phyloP scores from a whole-genome alignment of 37 sponge, comb jelly and placozoan species.

The Oscarella lobularis region DNA sequence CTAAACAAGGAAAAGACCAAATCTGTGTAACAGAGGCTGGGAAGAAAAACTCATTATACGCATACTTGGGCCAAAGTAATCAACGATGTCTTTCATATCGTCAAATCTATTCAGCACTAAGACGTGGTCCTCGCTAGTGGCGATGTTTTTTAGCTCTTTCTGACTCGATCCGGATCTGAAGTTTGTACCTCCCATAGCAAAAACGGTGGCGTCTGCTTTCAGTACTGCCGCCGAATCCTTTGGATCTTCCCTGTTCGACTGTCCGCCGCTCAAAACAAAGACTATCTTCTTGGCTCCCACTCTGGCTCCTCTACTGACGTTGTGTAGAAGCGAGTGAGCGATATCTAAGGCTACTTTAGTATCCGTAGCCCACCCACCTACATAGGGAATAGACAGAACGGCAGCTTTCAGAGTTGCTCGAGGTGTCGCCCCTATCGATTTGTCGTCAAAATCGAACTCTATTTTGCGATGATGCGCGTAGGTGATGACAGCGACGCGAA shows the following conservation, averaged over 20 bases:
- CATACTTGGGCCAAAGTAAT: background rate
- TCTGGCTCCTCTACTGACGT: background rate
- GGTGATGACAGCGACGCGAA: background rate
- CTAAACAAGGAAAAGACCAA: background rate
- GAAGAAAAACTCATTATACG: too few species aligned
- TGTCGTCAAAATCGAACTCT: slow-evolving; percentile 7
- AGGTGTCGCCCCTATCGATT: background rate
- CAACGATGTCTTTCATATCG: background rate
- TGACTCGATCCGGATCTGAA: background rate
- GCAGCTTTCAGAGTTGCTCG: background rate
- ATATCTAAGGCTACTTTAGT: background rate
- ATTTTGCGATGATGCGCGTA: background rate
- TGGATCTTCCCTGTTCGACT: background rate
- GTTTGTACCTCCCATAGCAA: background rate
- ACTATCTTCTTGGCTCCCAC: background rate
- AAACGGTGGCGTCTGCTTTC: background rate
- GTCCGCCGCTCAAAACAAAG: slow-evolving; percentile 2
- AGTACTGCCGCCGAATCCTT: background rate
- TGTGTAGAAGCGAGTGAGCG: background rate
- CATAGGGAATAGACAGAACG: background rate
- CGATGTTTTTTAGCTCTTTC: background rate
- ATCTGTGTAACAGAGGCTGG: background rate
- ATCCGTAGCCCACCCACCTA: background rate
- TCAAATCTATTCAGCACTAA: background rate
- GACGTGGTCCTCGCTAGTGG: background rate